Conservation (phyloP, 2,888 invertebrate genomes). For the Amphipoea lucens region DNA sequence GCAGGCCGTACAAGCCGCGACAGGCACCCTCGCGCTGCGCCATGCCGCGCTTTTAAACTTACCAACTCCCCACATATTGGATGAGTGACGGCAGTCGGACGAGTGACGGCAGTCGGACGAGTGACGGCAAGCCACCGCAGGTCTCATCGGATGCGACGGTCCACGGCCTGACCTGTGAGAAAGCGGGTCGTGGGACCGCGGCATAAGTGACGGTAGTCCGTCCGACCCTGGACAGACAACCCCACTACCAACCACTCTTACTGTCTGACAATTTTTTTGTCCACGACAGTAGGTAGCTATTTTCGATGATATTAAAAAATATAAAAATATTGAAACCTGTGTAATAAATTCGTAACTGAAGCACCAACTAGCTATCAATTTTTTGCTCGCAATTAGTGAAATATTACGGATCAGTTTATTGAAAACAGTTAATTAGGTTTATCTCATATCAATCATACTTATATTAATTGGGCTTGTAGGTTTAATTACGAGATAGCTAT, state of each 20-base stretch:
- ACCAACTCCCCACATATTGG: too few species aligned
- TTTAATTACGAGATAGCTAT: constrained; percentile 31
- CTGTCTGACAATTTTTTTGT: background rate
- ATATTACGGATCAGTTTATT: constrained; percentile 2
- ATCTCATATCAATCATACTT: constrained; percentile 1
- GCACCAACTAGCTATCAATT: background rate
- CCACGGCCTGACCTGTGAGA: too few species aligned
- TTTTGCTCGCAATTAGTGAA: background rate
- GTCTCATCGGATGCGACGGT: too few species aligned
- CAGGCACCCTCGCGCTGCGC: too few species aligned
- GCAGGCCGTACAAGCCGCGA: too few species aligned
- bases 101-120: too few species aligned
- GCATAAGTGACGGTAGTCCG: background rate
- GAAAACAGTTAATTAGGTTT: constrained; percentile 21
- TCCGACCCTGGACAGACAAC: background rate
- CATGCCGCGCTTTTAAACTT: too few species aligned
- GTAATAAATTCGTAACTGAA: background rate
- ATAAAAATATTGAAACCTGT: background rate
- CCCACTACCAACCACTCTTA: background rate
- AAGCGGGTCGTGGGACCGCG: too few species aligned
- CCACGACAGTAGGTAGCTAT: background rate
- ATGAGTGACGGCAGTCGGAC: too few species aligned
- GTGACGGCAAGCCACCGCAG: too few species aligned
- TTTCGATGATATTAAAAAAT: background rate
- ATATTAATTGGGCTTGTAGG: constrained; percentile 15